Evolutionary conservation across 2,888 invertebrate genomes (phyloP).

Genomic region (Xestia rhomboidea): DNA sequence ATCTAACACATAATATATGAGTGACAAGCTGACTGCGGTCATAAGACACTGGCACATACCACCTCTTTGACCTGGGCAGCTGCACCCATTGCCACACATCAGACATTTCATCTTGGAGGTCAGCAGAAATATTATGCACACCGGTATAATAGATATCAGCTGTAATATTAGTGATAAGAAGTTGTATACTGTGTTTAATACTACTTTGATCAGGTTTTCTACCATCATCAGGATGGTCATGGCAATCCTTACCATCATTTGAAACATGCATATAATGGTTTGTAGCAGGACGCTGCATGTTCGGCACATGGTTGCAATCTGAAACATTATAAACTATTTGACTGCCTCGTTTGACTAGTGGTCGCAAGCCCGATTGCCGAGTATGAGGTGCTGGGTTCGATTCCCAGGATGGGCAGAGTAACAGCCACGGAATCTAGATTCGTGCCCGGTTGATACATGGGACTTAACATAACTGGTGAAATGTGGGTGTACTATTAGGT

Average conservation of each 20-base stretch:
- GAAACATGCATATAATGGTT: slow-evolving; percentile 78
- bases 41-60: slow-evolving; percentile 81
- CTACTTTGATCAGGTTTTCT: slow-evolving; percentile 82
- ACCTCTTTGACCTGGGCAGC: slow-evolving; percentile 73
- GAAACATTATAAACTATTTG: slow-evolving; percentile 50
- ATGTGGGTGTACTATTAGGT: no score
- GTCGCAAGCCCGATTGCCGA: no score
- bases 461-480: no score
- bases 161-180: slow-evolving; percentile 82
- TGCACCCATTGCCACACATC: slow-evolving; percentile 78
- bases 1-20: slow-evolving; percentile 78
- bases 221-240: slow-evolving; percentile 83
- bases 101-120: slow-evolving; percentile 81
- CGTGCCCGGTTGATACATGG: no score
- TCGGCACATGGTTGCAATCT: slow-evolving; percentile 82
- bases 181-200: slow-evolving; percentile 82
- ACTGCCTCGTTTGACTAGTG: no score
- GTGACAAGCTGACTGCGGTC: slow-evolving; percentile 74
- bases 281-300: slow-evolving; percentile 77
- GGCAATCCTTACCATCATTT: slow-evolving; percentile 82
- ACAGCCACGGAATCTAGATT: no score
- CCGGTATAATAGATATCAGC: slow-evolving; percentile 82
- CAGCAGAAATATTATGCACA: slow-evolving; percentile 81
- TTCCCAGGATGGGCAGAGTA: no score
- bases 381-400: no score